phyloP scores from a whole-genome alignment of 2,797 vertebrate genomes.

The Melanotaenia nigrans region DNA sequence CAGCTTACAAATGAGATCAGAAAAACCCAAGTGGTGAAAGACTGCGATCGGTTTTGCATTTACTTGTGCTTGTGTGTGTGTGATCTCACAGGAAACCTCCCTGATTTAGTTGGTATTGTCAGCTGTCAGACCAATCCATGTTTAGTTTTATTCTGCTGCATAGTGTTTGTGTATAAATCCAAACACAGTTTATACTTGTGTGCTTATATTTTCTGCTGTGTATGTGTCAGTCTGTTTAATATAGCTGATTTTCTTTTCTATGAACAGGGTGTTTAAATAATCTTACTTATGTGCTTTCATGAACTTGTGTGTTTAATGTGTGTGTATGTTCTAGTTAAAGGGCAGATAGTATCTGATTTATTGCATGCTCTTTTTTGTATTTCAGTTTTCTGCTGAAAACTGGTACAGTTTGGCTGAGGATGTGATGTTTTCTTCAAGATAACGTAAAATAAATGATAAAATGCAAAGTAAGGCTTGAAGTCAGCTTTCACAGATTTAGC shows the following conservation, averaged over 20 bases:
- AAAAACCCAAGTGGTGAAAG: slow-evolving; percentile 3
- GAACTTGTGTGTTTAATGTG: neutral
- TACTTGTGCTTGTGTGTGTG: slow-evolving; percentile 1
- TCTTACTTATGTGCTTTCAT: slow-evolving; percentile 17
- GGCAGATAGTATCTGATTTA: neutral
- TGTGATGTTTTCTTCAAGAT: neutral
- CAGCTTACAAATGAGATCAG: neutral
- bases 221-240: slow-evolving; percentile 21
- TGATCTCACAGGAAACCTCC: slow-evolving; percentile 30
- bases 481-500: neutral
- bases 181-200: slow-evolving; percentile 15
- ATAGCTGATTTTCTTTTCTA: neutral
- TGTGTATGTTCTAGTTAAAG: neutral
- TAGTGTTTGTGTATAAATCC: slow-evolving; percentile 26
- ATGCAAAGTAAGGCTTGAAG: neutral
- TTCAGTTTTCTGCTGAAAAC: neutral
- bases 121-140: slow-evolving; percentile 50
- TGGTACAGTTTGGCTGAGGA: neutral
- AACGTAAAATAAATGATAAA: neutral
- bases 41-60: slow-evolving; percentile 3
- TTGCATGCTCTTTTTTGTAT: neutral
- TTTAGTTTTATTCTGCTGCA: slow-evolving; percentile 37
- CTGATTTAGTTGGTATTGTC: slow-evolving; percentile 7
- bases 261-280: neutral
- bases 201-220: slow-evolving; percentile 29